phyloP scores from a whole-genome alignment of 2,888 invertebrate genomes.

The Drosophila macrospina region DNA sequence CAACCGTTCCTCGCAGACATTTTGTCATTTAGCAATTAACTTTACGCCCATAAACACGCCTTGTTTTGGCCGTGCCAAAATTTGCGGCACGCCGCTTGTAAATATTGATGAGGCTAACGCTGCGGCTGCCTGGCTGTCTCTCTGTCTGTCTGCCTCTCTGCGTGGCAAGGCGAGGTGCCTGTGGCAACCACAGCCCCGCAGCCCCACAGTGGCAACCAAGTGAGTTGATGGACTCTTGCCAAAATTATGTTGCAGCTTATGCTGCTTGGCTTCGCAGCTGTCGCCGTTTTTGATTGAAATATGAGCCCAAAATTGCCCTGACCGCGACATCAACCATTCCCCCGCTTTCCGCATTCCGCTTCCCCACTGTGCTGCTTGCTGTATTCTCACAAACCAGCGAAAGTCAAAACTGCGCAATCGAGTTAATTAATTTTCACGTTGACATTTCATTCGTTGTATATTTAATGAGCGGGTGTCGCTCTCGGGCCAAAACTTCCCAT shows the following conservation, averaged over 20 bases:
- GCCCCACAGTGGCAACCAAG: conserved; percentile 12
- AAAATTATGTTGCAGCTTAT: conserved; percentile 81
- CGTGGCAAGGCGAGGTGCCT: conserved; percentile 2
- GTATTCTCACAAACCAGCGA: conserved; percentile 23
- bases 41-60: conserved; percentile 60
- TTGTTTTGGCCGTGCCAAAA: conserved; percentile 60
- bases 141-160: neutral
- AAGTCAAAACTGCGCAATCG: conserved; percentile 66
- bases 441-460: conserved; percentile 77
- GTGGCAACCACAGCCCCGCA: conserved; percentile 12
- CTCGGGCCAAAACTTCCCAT: conserved; percentile 30
- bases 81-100: conserved; percentile 79
- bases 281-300: conserved; percentile 80
- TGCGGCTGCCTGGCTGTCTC: conserved; percentile 28
- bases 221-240: conserved; percentile 79
- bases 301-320: conserved; percentile 60
- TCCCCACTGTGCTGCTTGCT: too few species aligned
- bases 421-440: conserved; percentile 81
- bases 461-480: conserved; percentile 75
- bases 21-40: conserved; percentile 81
- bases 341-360: neutral
- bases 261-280: conserved; percentile 73
- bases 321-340: conserved; percentile 35
- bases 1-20: conserved; percentile 28
- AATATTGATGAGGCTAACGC: conserved; percentile 75